Base-by-base conservation (phyloP, 2,888 invertebrate genomes). In the Aphidoletes aphidimyza region DNA sequence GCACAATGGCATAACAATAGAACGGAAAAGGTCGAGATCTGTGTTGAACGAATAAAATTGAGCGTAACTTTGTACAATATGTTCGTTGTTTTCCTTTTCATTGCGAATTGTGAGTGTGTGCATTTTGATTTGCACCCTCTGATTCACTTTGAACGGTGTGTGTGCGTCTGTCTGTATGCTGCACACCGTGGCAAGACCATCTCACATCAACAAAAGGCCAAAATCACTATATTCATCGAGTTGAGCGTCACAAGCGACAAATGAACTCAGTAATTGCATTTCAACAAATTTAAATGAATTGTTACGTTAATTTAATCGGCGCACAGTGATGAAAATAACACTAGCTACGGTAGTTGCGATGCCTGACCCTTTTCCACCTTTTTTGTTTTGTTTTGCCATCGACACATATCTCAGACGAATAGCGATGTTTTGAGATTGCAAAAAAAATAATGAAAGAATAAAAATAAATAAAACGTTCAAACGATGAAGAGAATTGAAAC, bases 211-310 rank as follows among this genome's bases (percentile, higher is more conserved):
- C 39, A 5, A 39, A 39, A 11, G 39, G 9, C 22, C 2, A 2
- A 54, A n/a, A 54, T 54, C 22, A 54, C 9, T 9, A 69, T 30
- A 30, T 30, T 30, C 5, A 30, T 69, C 26, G 14, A 69, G 30
- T 69, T 14, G 30, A 6, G 69, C 69, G 5, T 26, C 30, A 69
- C 69, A 69, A 69, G 69, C 69, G 34, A 69, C 69, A 69, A 69
- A 69, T 69, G 69, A 69, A 69, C 69, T 69, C 30, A 14, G 14
- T 69, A 69, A 69, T 69, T 69, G 69, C 69, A 69, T 69, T 69
- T 69, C 69, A 69, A 69, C 69, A 69, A 69, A 69, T 69, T 69
- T 69, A 69, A 69, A 69, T 69, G 69, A 69, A 69, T 69, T 69
- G 69, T 69, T 69, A 69, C 69, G 69, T 69, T 69, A 69, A 69